Conservation (phyloP, 2,888 invertebrate genomes). For the Phortica magna region DNA sequence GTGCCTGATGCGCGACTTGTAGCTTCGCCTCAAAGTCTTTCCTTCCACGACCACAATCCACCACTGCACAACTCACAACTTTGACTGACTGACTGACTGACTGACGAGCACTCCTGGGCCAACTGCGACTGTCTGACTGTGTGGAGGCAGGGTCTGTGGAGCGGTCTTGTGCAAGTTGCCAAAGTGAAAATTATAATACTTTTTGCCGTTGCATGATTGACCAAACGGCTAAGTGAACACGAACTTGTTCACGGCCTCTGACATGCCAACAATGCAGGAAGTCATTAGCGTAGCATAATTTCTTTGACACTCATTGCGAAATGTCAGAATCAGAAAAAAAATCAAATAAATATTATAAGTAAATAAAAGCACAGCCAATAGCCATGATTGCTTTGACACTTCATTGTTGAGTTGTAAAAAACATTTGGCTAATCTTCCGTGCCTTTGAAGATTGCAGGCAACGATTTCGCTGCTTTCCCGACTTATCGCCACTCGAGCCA, state of each 20-base stretch:
- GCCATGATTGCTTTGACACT: too few relatives aligned
- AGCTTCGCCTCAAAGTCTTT: too few relatives aligned
- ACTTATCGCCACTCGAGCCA: neutral
- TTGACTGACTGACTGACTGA: too few relatives aligned
- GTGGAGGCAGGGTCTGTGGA: neutral
- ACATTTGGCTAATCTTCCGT: neutral
- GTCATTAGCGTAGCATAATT: slow-evolving; percentile 19
- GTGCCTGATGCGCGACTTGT: too few relatives aligned
- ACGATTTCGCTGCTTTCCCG: neutral
- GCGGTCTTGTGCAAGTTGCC: slow-evolving; percentile 53
- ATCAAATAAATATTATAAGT: too few relatives aligned
- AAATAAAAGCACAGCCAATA: too few relatives aligned
- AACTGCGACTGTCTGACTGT: too few relatives aligned
- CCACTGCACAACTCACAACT: too few relatives aligned
- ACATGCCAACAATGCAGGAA: slow-evolving; percentile 7
- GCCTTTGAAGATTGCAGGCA: neutral
- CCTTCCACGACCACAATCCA: too few relatives aligned
- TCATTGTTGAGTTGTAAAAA: too few relatives aligned
- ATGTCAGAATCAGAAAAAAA: too few relatives aligned
- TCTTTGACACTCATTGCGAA: neutral
- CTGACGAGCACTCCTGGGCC: too few relatives aligned
- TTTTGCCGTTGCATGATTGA: slow-evolving; percentile 15
- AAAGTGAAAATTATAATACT: slow-evolving; percentile 55
- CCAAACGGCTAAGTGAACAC: neutral
- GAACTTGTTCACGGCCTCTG: neutral